Conservation (phyloP, 2,797 vertebrate species). For the Spinus olivaceus region DNA sequence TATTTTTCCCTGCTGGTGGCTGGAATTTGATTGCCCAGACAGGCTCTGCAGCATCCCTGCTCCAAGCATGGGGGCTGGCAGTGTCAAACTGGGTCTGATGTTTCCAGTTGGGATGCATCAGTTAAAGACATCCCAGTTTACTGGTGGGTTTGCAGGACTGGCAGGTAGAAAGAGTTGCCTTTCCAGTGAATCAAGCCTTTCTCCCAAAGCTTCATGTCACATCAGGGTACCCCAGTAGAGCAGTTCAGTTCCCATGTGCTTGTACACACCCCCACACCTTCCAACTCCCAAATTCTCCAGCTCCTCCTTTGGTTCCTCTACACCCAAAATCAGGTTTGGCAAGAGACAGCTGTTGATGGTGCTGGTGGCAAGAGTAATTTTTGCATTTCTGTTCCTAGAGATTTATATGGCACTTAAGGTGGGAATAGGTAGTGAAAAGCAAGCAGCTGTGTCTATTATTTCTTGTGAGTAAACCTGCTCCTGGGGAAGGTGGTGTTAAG, state of each 20-base stretch:
- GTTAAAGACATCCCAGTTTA: background rate
- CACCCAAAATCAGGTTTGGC: background rate
- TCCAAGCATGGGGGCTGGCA: fast-evolving
- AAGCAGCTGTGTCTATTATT: background rate
- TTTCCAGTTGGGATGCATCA: background rate
- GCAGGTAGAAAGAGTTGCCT: background rate
- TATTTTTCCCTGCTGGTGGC: background rate
- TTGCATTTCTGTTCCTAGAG: background rate
- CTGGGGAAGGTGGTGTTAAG: background rate
- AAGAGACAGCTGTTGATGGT: background rate
- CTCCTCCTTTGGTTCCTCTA: background rate
- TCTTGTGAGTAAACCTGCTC: background rate
- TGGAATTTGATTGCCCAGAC: fast-evolving
- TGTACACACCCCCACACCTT: too few species aligned
- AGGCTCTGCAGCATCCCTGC: background rate
- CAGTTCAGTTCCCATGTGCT: background rate
- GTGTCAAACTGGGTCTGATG: background rate
- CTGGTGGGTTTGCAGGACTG: background rate
- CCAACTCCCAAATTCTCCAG: background rate
- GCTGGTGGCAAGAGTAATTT: background rate
- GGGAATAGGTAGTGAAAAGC: background rate
- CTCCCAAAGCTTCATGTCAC: background rate
- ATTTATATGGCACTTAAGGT: background rate
- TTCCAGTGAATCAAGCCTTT: background rate
- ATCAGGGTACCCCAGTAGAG: background rate